Percentiles rank a stretch among this genome's conserved stretches.
These are phyloP conservation scores for Ormyrus pomaceus DNA, from an alignment of 2,888 invertebrate species.

Conservation along the genomic window DNA sequence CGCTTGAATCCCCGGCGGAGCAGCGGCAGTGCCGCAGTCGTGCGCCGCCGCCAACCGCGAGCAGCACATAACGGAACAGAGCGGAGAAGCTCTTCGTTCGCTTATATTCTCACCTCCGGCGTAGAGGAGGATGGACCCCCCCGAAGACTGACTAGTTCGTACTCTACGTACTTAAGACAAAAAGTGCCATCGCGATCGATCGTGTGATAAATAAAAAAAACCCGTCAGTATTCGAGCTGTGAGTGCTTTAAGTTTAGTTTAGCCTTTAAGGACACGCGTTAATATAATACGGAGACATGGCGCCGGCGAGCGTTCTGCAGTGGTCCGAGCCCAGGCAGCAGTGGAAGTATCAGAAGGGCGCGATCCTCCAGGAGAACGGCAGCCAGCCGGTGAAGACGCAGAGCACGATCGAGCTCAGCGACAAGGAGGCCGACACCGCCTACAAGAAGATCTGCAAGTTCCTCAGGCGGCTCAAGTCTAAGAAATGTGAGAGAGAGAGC, in stretches of 20 bases:
- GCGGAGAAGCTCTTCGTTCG: no score
- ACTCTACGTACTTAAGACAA: no score
- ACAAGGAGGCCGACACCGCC: slow-evolving; percentile 67
- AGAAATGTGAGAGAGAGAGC: slow-evolving; percentile 69
- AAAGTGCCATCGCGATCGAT: no score
- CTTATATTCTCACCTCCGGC: no score
- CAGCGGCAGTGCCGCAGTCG: no score
- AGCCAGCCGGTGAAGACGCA: slow-evolving; percentile 61
- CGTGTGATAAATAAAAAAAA: no score
- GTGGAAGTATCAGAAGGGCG: slow-evolving; percentile 69
- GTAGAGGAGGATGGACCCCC: no score
- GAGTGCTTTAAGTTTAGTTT: neutral
- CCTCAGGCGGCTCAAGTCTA: slow-evolving; percentile 67
- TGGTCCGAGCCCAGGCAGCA: slow-evolving; percentile 73
- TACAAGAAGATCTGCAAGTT: slow-evolving; percentile 74
- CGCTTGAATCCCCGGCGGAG: no score
- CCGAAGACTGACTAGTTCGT: no score
- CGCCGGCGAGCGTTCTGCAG: slow-evolving; percentile 69
- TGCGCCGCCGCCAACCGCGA: no score
- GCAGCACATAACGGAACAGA: no score
- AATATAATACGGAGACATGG: slow-evolving; percentile 58
- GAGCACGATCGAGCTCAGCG: slow-evolving; percentile 65
- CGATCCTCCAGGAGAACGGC: slow-evolving; percentile 40
- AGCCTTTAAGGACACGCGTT: neutral
- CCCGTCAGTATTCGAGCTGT: neutral